Evolutionary conservation across 2,113 vertebrate genomes (phyloP).

Genomic region (Coryphaenoides rupestris): DNA sequence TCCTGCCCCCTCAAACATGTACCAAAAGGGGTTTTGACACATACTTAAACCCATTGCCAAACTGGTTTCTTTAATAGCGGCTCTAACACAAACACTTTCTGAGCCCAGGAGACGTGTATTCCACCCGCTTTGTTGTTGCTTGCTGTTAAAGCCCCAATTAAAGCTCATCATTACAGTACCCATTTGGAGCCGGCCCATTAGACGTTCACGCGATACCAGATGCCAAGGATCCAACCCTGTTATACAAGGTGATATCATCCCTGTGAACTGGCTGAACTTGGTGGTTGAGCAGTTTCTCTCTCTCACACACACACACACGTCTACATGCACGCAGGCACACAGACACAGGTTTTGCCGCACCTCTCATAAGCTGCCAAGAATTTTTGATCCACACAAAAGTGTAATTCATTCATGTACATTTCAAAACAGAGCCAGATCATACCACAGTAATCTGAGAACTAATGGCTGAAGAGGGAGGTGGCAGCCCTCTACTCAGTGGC

Average conservation of each 20-base stretch:
- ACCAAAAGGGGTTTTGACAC: slow-evolving; percentile 54
- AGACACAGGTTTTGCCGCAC: too few species aligned
- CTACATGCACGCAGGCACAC: background rate
- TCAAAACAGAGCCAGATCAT: too few species aligned
- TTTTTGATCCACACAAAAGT: too few species aligned
- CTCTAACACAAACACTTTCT: slow-evolving; percentile 59
- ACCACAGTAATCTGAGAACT: too few species aligned
- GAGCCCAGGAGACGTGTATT: slow-evolving; percentile 53
- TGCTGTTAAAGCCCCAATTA: slow-evolving; percentile 39
- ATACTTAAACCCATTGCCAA: slow-evolving; percentile 53
- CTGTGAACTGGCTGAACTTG: background rate
- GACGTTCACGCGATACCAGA: slow-evolving; percentile 9
- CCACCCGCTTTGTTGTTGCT: slow-evolving; percentile 43
- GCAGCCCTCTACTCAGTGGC: too few species aligned
- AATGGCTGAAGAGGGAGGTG: too few species aligned
- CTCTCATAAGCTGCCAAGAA: too few species aligned
- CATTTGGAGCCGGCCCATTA: slow-evolving; percentile 24
- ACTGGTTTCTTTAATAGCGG: slow-evolving; percentile 48
- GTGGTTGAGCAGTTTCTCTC: background rate
- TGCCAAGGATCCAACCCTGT: slow-evolving; percentile 20
- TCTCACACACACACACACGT: background rate
- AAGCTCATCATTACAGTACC: slow-evolving; percentile 19
- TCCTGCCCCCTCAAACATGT: too few species aligned
- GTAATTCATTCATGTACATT: too few species aligned
- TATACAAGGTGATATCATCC: slow-evolving; percentile 22